phyloP scores from a whole-genome alignment of 2,797 vertebrate species.

The Austrolebias charrua region DNA sequence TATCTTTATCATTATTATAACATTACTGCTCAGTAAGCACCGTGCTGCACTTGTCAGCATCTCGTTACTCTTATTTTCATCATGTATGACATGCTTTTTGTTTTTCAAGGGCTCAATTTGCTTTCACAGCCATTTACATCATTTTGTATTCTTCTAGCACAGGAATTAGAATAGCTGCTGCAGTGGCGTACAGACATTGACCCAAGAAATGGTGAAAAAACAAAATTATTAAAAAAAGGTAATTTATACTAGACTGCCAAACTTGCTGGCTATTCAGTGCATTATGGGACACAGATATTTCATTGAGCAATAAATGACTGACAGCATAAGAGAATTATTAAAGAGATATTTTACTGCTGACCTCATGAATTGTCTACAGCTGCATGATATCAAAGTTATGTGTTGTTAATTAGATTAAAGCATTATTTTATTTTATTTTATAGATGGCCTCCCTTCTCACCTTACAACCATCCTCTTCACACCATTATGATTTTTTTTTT shows the following conservation, averaged over 20 bases:
- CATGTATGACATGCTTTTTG: conserved; percentile 26
- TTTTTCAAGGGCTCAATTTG: conserved; percentile 17
- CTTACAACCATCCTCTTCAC: too few species aligned
- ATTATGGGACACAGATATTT: conserved; percentile 11
- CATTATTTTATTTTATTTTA: too few species aligned
- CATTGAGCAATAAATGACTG: neutral
- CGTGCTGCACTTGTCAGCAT: conserved; percentile 12
- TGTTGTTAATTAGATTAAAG: conserved; percentile 51
- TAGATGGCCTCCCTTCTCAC: too few species aligned
- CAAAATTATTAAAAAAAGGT: conserved; percentile 17
- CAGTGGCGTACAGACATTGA: conserved; percentile 6
- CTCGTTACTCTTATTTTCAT: conserved; percentile 30
- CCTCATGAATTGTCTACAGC: conserved; percentile 19
- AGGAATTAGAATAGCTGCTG: conserved; percentile 1
- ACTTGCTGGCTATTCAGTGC: neutral
- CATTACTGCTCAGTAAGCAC: conserved; percentile 23
- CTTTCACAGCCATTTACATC: conserved; percentile 13
- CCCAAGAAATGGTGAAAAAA: conserved; percentile 15
- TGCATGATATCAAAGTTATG: conserved; percentile 32
- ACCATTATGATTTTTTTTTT: too few species aligned
- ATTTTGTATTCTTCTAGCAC: neutral
- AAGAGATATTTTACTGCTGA: conserved; percentile 20
- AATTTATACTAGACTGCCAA: conserved; percentile 3
- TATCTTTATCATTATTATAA: conserved; percentile 28
- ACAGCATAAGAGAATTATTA: conserved; percentile 1